These are phyloP conservation scores for Trichosurus vulpecula DNA, from an alignment of 2,797 vertebrate species.

Conservation along the genomic window DNA sequence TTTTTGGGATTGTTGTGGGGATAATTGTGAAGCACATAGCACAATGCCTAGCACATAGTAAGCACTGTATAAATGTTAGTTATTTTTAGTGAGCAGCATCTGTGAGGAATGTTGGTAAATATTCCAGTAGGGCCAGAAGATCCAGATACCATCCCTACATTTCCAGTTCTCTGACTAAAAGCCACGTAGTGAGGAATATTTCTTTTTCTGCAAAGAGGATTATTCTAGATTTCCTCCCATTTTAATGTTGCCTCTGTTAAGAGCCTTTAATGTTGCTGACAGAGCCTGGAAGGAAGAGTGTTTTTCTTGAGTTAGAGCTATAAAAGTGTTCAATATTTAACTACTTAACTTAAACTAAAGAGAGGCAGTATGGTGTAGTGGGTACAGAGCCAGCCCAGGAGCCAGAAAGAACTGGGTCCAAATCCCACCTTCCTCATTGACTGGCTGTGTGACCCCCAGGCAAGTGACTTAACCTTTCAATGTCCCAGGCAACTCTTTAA, in stretches of 20 bases:
- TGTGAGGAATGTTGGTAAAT: conserved; percentile 19
- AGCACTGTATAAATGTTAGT: not conserved
- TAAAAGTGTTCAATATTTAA: conserved; percentile 44
- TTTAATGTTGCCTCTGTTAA: not conserved
- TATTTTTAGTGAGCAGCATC: not conserved
- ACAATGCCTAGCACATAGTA: not conserved
- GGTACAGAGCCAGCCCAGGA: not conserved
- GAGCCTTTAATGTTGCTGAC: conserved; percentile 4
- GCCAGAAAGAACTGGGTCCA: not conserved
- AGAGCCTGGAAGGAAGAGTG: conserved; percentile 27
- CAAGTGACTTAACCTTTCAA: not conserved
- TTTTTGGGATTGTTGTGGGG: not conserved
- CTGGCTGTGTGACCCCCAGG: not conserved
- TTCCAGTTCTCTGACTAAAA: conserved; percentile 35
- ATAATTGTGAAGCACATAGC: not conserved
- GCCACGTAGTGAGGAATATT: conserved; percentile 6
- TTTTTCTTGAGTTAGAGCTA: conserved; percentile 55
- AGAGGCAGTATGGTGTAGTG: not conserved
- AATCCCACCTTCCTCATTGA: not conserved
- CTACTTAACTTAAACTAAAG: conserved; percentile 25
- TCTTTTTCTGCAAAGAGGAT: conserved; percentile 42
- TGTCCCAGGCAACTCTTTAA: not conserved
- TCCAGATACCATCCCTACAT: conserved; percentile 47
- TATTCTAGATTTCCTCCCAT: conserved; percentile 26
- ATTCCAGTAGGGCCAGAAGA: conserved; percentile 3